A percentile compares a stretch with the other conserved stretches of the same genome.
These are phyloP conservation scores for Eolophus roseicapilla DNA, from an alignment of 2,113 vertebrate genomes.

Conservation along the genomic window DNA sequence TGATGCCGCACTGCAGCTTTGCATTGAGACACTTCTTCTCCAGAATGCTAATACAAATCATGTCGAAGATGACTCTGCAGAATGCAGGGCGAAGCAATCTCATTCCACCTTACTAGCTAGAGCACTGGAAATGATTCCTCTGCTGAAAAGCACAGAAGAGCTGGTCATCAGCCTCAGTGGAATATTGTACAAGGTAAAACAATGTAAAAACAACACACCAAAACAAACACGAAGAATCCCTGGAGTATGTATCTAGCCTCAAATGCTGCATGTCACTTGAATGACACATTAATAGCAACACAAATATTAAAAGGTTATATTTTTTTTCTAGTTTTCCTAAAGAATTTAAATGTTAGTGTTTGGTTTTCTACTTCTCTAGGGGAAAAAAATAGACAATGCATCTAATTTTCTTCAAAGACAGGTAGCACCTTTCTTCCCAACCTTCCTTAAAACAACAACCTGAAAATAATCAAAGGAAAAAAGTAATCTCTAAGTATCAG, in stretches of 20 bases:
- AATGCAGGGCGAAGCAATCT: background rate
- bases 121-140: conserved; percentile 83
- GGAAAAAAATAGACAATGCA: background rate
- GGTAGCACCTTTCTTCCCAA: background rate
- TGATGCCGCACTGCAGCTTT: conserved; percentile 85
- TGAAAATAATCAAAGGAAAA: background rate
- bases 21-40: conserved; percentile 88
- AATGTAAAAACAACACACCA: too few species aligned
- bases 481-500: background rate
- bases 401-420: background rate
- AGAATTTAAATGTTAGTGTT: background rate
- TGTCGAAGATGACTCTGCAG: conserved; percentile 46
- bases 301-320: background rate
- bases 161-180: conserved; percentile 83
- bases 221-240: background rate
- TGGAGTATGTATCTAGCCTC: background rate
- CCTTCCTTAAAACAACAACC: background rate
- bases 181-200: conserved; percentile 84
- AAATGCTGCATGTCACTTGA: background rate
- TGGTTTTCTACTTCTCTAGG: background rate
- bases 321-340: background rate
- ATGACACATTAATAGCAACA: background rate
- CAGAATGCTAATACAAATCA: conserved; percentile 62
- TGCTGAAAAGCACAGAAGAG: conserved; percentile 79
- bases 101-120: conserved; percentile 73